Evolutionary conservation across 1,140 invertebrate genomes (phyloP).

Genomic region (Portunus trituberculatus): DNA sequence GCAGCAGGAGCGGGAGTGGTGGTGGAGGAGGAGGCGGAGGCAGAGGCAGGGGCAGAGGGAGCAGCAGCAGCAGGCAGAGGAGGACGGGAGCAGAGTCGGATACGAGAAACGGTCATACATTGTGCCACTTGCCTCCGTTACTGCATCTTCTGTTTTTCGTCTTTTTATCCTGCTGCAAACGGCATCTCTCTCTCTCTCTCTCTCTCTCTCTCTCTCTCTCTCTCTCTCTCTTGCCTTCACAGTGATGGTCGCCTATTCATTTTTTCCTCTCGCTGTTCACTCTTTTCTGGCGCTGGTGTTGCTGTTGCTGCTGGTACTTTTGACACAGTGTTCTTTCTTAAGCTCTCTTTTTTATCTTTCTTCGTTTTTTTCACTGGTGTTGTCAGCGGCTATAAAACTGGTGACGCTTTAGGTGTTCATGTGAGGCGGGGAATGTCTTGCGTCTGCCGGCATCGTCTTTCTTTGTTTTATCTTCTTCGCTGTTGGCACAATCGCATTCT

Average conservation of each 20-base stretch:
- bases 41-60: background rate
- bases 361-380: background rate
- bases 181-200: background rate
- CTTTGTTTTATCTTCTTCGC: background rate
- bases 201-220: background rate
- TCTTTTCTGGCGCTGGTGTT: background rate
- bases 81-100: background rate
- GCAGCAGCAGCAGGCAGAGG: background rate
- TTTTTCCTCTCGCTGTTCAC: background rate
- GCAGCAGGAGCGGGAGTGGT: background rate
- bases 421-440: background rate
- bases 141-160: conserved; percentile 22
- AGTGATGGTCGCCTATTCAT: background rate
- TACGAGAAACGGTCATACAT: conserved; percentile 14
- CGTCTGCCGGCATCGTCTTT: background rate
- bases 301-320: background rate
- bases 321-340: background rate
- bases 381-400: background rate
- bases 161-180: conserved; percentile 17
- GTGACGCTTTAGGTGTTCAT: background rate
- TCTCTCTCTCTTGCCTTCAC: background rate
- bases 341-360: background rate
- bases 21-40: background rate
- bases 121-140: background rate
- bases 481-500: too few species aligned